Evolutionary conservation across 2,888 invertebrate species (phyloP), one percentile per base, ranked within the genome.

Genomic region (Yponomeuta plumbellus): DNA sequence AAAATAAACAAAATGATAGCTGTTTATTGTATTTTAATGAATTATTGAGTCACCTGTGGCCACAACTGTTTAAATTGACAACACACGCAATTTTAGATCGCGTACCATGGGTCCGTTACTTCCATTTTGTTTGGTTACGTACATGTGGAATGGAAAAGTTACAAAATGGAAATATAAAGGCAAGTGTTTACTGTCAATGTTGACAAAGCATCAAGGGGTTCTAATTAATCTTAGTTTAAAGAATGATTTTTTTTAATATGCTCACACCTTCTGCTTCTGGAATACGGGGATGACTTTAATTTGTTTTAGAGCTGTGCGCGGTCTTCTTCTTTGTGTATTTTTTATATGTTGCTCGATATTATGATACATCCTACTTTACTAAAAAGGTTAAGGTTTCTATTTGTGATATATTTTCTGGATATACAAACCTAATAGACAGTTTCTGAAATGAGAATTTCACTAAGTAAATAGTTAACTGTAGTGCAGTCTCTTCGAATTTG

Each of bases 71-170:
- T 52, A 52, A 11, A 52, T 2, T 52, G 11, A n/a, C 13, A 52
- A 17, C n/a, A 52, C 52, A 52, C 11, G 52, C 52, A 52, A 52
- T 17, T 52, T 52, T 52, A 52, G n/a, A 52, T 52, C n/a, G 11
- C 13, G 52, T 26, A 26, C 52, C 13, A 52, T 52, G 52, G n/a
- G 52, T n/a, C 11, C 52, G 52, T 52, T 52, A 52, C 52, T 52
- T 52, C 52, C n/a, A 52, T 52, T 52, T 52, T 52, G 52, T 52
- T 52, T 52, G 52, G 52, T 52, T 52, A 52, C 52, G 52, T 52
- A 52, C n/a, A 52, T 52, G 52, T 52, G 52, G 52, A 52, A 52
- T 52, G 52, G 13, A 11, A 52, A 11, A 52, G n/a, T 52, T 52
- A 52, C 52, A 52, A 11, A 52, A 52, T 52, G n/a, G 52, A n/a